Conservation (phyloP, 2,888 invertebrate species). For the Sthenelais limicola region DNA sequence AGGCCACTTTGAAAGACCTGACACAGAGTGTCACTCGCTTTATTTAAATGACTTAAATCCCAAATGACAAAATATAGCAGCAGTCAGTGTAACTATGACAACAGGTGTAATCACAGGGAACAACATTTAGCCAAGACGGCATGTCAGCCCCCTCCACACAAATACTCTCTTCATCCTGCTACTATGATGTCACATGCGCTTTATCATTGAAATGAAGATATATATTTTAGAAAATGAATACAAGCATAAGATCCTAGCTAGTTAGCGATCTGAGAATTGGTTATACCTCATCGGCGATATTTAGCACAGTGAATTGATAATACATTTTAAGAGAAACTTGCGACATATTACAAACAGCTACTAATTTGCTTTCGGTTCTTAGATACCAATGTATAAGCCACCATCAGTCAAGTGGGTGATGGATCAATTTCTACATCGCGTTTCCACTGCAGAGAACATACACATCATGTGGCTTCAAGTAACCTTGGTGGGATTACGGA, state of each 20-base stretch:
- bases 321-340: too few species aligned
- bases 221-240: too few species aligned
- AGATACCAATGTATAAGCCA: too few species aligned
- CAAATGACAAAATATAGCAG: constrained; percentile 19
- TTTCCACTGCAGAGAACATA: constrained; percentile 10
- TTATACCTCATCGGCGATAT: too few species aligned
- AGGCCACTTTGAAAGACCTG: constrained; percentile 7
- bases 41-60: not conserved
- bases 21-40: constrained; percentile 24
- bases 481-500: not conserved
- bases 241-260: too few species aligned
- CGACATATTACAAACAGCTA: too few species aligned
- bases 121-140: constrained; percentile 51
- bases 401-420: constrained; percentile 34
- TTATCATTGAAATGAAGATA: too few species aligned
- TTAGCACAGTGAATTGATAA: too few species aligned
- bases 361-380: too few species aligned
- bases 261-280: too few species aligned
- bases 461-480: constrained; percentile 8
- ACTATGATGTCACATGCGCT: too few species aligned
- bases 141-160: constrained; percentile 46
- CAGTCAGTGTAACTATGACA: constrained; percentile 92
- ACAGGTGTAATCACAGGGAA: constrained; percentile 22
- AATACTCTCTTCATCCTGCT: constrained; percentile 52
- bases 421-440: constrained; percentile 26